Conservation (phyloP, 2,888 invertebrate species). For the Scelioninae gen. 1 region DNA sequence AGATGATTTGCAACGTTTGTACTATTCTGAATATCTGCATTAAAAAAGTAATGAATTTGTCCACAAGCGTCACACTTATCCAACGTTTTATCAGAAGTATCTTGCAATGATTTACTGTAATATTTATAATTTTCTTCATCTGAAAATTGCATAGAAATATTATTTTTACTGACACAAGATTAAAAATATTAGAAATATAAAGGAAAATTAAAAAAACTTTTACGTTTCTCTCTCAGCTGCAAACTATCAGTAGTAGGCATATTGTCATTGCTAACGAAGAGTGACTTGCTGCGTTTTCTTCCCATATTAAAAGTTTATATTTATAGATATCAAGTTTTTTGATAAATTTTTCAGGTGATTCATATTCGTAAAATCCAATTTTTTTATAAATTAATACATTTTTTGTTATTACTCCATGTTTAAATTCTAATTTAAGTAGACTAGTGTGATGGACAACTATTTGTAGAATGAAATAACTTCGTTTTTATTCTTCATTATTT, state of each 20-base stretch:
- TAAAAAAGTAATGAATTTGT: constrained; percentile 36
- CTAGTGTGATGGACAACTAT: too few species aligned
- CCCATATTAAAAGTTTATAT: constrained; percentile 50
- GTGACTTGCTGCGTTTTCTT: constrained; percentile 72
- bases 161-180: not conserved
- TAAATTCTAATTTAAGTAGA: not conserved
- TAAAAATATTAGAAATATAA: too few species aligned
- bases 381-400: not conserved
- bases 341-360: not conserved
- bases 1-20: constrained; percentile 37
- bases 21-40: not conserved
- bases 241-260: constrained; percentile 64
- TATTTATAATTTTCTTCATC: constrained; percentile 30
- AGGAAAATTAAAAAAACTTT: too few species aligned
- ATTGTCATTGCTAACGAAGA: constrained; percentile 69
- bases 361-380: not conserved
- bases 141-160: not conserved
- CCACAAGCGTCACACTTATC: constrained; percentile 60
- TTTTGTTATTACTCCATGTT: not conserved
- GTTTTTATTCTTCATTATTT: too few species aligned
- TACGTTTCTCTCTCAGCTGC: constrained; percentile 42
- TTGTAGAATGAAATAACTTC: too few species aligned
- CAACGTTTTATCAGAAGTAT: constrained; percentile 31
- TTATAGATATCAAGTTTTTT: not conserved
- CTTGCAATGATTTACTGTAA: constrained; percentile 54